phyloP scores from a whole-genome alignment of 2,888 invertebrate genomes.

The Ditylenchus weischeri region DNA sequence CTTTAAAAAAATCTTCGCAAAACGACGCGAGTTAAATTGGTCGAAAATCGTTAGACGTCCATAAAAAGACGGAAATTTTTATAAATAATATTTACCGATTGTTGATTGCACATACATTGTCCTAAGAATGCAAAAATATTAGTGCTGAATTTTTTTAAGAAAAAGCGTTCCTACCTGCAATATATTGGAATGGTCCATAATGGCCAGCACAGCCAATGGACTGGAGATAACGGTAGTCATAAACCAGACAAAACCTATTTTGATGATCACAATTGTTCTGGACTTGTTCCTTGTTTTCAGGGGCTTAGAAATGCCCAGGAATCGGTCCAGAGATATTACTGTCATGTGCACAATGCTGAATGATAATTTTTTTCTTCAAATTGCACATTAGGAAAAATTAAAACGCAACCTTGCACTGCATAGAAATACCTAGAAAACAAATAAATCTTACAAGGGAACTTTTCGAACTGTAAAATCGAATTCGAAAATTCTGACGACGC shows the following conservation, averaged over 20 bases:
- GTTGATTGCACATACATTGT: conserved; percentile 60
- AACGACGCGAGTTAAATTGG: no score
- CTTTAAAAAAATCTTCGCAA: no score
- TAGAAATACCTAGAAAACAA: no score
- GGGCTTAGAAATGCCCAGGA: conserved; percentile 72
- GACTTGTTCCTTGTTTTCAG: conserved; percentile 89
- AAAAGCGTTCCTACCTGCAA: conserved; percentile 40
- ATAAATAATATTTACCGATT: conserved; percentile 27
- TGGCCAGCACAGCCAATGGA: conserved; percentile 69
- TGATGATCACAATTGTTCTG: conserved; percentile 70
- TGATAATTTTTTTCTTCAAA: no score
- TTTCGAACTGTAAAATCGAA: no score
- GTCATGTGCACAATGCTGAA: conserved; percentile 64
- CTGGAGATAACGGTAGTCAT: conserved; percentile 85
- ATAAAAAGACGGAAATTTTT: no score
- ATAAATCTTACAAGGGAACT: no score
- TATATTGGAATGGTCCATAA: conserved; percentile 63
- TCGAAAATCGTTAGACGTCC: no score
- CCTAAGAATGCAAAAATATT: conserved; percentile 24
- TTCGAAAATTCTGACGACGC: no score
- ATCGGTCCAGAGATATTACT: conserved; percentile 68
- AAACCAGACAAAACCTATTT: conserved; percentile 89
- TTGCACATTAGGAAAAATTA: no score
- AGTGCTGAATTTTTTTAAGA: not conserved
- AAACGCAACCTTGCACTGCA: no score